phyloP scores from a whole-genome alignment of 2,888 invertebrate species.

The Aphrophora alni region DNA sequence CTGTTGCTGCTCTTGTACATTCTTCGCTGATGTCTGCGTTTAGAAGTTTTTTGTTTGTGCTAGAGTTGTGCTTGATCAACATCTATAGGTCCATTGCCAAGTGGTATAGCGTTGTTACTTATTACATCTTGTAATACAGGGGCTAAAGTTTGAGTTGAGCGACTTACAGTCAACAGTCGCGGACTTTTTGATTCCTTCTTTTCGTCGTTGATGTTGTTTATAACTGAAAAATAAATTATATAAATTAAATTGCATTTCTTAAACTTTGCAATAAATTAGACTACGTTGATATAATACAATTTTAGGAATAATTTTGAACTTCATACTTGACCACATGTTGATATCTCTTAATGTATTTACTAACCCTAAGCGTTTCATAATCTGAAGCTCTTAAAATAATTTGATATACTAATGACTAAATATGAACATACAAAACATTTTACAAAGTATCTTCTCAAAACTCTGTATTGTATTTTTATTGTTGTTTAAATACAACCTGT shows the following conservation, averaged over 20 bases:
- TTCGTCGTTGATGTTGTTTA: conserved; percentile 33
- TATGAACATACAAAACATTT: neutral
- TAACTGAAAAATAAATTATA: conserved; percentile 12
- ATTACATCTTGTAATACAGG: conserved; percentile 3
- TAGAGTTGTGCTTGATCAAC: conserved; percentile 23
- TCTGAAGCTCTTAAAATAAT: too few relatives aligned
- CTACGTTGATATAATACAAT: too few relatives aligned
- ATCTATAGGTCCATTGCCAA: neutral
- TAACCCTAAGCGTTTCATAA: too few relatives aligned
- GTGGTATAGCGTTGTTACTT: conserved; percentile 31
- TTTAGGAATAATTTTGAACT: too few relatives aligned
- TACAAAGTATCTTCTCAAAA: too few relatives aligned
- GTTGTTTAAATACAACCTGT: too few relatives aligned
- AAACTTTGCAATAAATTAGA: too few relatives aligned
- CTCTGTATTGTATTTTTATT: too few relatives aligned
- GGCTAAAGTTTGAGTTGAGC: conserved; percentile 41
- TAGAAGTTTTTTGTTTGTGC: conserved; percentile 4
- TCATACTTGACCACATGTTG: too few relatives aligned
- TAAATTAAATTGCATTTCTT: too few relatives aligned
- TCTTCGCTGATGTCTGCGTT: neutral
- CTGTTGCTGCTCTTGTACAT: conserved; percentile 10
- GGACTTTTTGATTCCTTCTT: neutral
- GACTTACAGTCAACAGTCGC: conserved; percentile 25
- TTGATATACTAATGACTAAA: too few relatives aligned
- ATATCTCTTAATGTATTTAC: too few relatives aligned